Evolutionary conservation across 2,113 vertebrate species (phyloP).

Genomic region (Malaclemys terrapin): DNA sequence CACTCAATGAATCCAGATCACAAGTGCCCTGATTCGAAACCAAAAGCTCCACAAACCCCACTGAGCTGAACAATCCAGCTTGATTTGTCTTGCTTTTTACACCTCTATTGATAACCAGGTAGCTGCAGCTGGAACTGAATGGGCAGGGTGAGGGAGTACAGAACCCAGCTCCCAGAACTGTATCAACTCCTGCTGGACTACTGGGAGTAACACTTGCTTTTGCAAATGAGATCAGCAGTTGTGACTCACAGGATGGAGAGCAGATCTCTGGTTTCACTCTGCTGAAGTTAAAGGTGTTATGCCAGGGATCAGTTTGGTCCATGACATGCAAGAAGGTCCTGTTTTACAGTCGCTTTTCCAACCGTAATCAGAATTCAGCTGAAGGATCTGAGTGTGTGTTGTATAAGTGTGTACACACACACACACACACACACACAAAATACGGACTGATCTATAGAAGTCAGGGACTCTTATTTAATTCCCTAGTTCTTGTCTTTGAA

Average conservation of each 20-base stretch:
- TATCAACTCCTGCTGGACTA: background rate
- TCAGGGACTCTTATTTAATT: background rate
- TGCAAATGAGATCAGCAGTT: background rate
- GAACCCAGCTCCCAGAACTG: background rate
- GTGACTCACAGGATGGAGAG: background rate
- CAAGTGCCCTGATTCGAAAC: background rate
- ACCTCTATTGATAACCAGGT: background rate
- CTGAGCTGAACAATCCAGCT: background rate
- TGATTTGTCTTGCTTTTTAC: background rate
- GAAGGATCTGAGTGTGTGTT: background rate
- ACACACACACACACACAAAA: background rate
- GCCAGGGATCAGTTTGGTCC: no score
- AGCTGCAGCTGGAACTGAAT: background rate
- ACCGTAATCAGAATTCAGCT: background rate
- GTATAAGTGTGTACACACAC: background rate
- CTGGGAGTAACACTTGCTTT: background rate
- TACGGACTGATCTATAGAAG: background rate
- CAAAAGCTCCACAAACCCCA: background rate
- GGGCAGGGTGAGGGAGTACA: background rate
- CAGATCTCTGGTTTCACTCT: no score
- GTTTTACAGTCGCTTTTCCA: no score
- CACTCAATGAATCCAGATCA: background rate
- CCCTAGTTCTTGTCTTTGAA: background rate
- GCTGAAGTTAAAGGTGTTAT: no score
- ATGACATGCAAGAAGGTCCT: no score